Base-by-base conservation (phyloP, 1,140 invertebrate genomes). In the Saxidomus purpurata region DNA sequence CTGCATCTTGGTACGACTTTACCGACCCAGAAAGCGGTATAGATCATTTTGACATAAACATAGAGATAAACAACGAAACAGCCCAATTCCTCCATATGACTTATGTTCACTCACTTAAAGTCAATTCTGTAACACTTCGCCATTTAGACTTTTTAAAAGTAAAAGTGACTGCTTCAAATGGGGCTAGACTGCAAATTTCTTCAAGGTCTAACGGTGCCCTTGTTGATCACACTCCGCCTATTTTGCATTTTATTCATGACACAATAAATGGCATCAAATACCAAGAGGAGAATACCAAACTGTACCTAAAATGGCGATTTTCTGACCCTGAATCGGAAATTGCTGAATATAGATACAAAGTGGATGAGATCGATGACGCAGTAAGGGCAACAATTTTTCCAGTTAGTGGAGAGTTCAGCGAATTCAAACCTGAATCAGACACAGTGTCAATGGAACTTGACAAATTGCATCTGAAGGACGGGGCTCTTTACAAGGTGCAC, bases 51-150 rank as follows among this genome's bases (percentile, higher is more conserved):
- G 31, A 43, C 31, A 67, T 77, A 15, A 49, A 76, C 13, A 49
- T 86, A n/a, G 28, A 38, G 19, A 86, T 86, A 13, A 77, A 86
- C 19, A 86, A 77, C n/a, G 71, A 86, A 61, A n/a, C 61, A n/a
- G 61, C 22, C 25, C 28, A 55, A 19, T 59, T 71, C n/a, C 3
- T 86, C 77, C 40, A 47, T 31, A 0, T 69, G 71, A 34, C 43
- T n/a, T 19, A 8, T 1, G 6, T 11, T 15, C 19, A 22, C 76
- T 15, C 77, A n/a, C n/a, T 86, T 43, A 34, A 77, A 61, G 84
- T 77, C 25, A 69, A 86, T 76, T 59, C 84, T 17, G 61, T 86
- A 31, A 77, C 84, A 1, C 38, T 86, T 34, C 49, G 77, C 17
- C 84, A 86, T 63, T 25, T 40, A 40, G 71, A 86, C 52, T 13